Conservation (phyloP, 2,888 invertebrate species). For the Xanthorhoe designata region DNA sequence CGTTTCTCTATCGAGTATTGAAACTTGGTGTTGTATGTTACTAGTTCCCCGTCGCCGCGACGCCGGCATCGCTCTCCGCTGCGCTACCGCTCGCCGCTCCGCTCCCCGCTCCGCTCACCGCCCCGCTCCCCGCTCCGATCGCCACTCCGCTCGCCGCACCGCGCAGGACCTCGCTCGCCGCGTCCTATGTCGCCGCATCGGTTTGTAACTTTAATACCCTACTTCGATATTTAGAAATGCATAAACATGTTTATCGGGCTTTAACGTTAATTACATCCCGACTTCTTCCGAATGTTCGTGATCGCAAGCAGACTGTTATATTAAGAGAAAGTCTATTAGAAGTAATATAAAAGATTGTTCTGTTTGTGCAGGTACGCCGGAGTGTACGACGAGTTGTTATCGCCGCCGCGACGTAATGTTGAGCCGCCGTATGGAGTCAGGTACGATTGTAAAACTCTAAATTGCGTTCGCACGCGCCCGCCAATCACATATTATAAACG, state of each 20-base stretch:
- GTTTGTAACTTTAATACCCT: slow-evolving; percentile 46
- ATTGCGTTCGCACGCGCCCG: slow-evolving; percentile 69
- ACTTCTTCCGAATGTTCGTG: too few species aligned
- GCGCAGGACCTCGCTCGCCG: slow-evolving; percentile 58
- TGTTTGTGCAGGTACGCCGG: slow-evolving; percentile 66
- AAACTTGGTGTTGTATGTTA: slow-evolving; percentile 1
- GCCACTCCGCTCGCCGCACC: slow-evolving; percentile 55
- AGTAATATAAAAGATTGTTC: background rate
- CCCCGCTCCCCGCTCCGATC: slow-evolving; percentile 52
- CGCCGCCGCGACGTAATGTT: slow-evolving; percentile 79
- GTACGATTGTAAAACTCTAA: slow-evolving; percentile 82
- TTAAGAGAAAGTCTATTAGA: too few species aligned
- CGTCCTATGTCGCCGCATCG: slow-evolving; percentile 70
- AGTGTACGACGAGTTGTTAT: slow-evolving; percentile 82
- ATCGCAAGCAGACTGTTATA: too few species aligned
- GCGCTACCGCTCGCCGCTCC: slow-evolving; percentile 74
- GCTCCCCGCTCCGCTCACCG: slow-evolving; percentile 55
- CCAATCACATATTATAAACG: slow-evolving; percentile 54
- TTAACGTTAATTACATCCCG: too few species aligned
- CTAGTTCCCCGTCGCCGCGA: slow-evolving; percentile 78
- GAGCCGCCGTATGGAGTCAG: slow-evolving; percentile 83
- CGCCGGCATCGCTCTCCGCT: slow-evolving; percentile 77
- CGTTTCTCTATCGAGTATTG: too few species aligned
- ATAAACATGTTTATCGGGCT: too few species aligned
- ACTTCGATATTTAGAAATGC: background rate